Base-by-base conservation (phyloP, 2,888 invertebrate species). In the Drosophila lutescens region DNA sequence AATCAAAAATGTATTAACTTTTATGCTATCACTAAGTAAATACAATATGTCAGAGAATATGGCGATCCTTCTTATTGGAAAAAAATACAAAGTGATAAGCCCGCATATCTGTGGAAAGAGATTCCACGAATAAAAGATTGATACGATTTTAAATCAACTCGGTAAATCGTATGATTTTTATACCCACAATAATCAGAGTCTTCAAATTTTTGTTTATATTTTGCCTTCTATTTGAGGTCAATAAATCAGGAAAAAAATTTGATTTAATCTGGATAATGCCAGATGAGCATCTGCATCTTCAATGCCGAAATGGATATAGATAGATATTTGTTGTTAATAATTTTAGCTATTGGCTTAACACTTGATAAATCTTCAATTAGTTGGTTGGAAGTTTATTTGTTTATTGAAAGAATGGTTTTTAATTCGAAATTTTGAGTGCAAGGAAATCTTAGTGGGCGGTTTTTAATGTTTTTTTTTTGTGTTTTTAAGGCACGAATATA, bases 1-100 rank as follows among this genome's bases (percentile, higher is more conserved):
- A 60, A 62, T 62, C 60, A 62, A 54, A 43, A 63, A 46, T 34
- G 40, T 60, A 63, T 60, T 60, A 49, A 59, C 41, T 47, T 60
- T 60, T 63, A 46, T 56, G 62, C 26, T 43, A 49, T 41, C 26
- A 44, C 17, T 17, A 43, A 60, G 34, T 17, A 60, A 63, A 63
- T 47, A 63, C 23, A 30, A 49, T 50, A 30, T 26, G 49, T 12
- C 60, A 59, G 17, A n/a, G 50, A 50, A 36, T 17, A 32, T 32
- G 3, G 30, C 20, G 43, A 54, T 55, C 54, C 32, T 55, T 56
- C 44, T 26, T 41, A 3, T 20, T 23, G 41, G 30, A n/a, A 41
- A n/a, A 44, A 43, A 41, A 17, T 8, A n/a, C 34, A 41, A n/a
- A n/a, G n/a, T 17, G 61, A 63, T 62, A 63, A 63, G 17, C 10